phyloP scores from a whole-genome alignment of 92 coral and sea anemone genomes.

The Phenganax subtilis region DNA sequence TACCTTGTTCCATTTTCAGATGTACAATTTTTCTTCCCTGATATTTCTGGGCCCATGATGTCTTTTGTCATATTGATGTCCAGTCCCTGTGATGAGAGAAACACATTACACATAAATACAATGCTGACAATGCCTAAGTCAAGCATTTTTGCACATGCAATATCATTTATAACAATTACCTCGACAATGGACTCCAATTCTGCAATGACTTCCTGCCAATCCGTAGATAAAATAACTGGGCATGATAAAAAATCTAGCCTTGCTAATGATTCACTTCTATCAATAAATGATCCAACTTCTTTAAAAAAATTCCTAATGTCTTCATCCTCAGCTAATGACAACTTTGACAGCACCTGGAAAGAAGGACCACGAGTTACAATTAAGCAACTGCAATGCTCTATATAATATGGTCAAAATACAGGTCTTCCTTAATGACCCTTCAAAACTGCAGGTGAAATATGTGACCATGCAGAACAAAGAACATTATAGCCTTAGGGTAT shows the following conservation, averaged over 20 bases:
- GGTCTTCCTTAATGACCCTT: too few species aligned
- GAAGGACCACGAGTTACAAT: neutral
- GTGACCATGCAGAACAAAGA: too few species aligned
- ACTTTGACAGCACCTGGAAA: constrained; percentile 64
- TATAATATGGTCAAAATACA: neutral
- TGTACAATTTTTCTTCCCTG: constrained; percentile 46
- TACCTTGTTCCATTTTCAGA: constrained; percentile 69
- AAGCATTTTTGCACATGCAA: neutral
- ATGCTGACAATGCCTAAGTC: neutral
- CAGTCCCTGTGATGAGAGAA: constrained; percentile 34
- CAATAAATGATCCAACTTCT: constrained; percentile 71
- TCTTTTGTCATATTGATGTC: constrained; percentile 85
- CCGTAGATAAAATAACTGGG: constrained; percentile 71
- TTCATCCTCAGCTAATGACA: constrained; percentile 71
- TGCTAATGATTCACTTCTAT: constrained; percentile 63
- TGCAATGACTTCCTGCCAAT: constrained; percentile 64
- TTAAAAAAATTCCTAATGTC: constrained; percentile 71
- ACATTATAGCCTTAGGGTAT: too few species aligned
- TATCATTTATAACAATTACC: constrained; percentile 25
- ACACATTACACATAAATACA: neutral
- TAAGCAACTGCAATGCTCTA: neutral
- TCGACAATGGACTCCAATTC: constrained; percentile 60
- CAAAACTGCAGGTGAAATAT: too few species aligned
- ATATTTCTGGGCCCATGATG: constrained; percentile 75
- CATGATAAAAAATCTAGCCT: constrained; percentile 86